Base-by-base conservation (phyloP, 2,888 invertebrate genomes). In the Melanostoma scalare region DNA sequence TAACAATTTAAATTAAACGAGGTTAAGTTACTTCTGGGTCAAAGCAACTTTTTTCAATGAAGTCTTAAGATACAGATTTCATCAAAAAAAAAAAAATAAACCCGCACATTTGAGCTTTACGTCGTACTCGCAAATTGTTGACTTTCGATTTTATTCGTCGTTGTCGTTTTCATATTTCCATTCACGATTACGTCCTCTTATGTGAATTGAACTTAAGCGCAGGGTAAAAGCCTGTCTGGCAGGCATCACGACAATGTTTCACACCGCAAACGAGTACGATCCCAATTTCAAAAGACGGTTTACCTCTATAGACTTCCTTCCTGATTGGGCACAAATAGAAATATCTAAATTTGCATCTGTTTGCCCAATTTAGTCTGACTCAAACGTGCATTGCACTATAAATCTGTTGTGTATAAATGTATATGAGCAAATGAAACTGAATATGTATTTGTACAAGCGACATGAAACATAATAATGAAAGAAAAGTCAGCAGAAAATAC, bases 81-180 rank as follows among this genome's bases (percentile, higher is more conserved):
- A 42, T 42, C 30, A n/a, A 46, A 10, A 44, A 44, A 5, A n/a
- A 46, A 10, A 44, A 44, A 5, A 33, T n/a, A 46, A 61, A 61
- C 20, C 35, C 46, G 4, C 46, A n/a, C 44, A 61, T 61, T 65
- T 74, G 74, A 74, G 65, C 65, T 74, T 65, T 74, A 50, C 52
- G 38, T 36, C 31, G 38, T n/a, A 31, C 53, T 40, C 50, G 73
- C 56, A 50, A 65, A 56, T 55, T 65, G 55, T 56, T 65, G 56
- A 50, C 65, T 74, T 74, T 74, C 65, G 56, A 56, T 74, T 73
- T 65, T 56, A 10, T 56, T 56, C 36, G 6, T 33, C 36, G 55
- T 63, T 63, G 61, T 61, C 10, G 63, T 74, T 58, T 75, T 75
- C 67, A 67, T 67, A 75, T 75, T 75, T 60, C 58, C 58, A 53